Evolutionary conservation across 2,888 invertebrate genomes (phyloP).

Genomic region (Chromoteleia sp.): DNA sequence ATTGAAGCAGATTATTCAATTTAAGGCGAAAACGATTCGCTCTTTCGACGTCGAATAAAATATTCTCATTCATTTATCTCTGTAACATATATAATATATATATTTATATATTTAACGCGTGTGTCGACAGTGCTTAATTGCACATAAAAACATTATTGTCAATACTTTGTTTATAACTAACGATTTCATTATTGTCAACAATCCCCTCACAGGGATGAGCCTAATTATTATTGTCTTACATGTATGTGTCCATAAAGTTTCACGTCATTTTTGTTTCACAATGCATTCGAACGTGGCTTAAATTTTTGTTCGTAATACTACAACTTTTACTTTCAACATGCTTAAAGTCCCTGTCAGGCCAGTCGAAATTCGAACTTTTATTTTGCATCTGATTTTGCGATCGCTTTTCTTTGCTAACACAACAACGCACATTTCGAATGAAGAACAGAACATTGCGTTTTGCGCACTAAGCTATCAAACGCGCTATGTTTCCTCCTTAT

Average conservation of each 20-base stretch:
- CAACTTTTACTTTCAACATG: constrained; percentile 62
- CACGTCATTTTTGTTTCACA: constrained; percentile 6
- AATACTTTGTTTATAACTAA: constrained; percentile 56
- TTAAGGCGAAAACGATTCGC: constrained; percentile 12
- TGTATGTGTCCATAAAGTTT: constrained; percentile 43
- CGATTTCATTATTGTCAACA: constrained; percentile 63
- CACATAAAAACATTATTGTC: constrained; percentile 68
- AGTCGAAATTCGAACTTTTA: constrained; percentile 52
- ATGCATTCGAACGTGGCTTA: constrained; percentile 49
- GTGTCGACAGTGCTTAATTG: constrained; percentile 29
- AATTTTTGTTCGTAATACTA: constrained; percentile 39
- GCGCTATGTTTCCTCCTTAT: too few species aligned
- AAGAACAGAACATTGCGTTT: background rate
- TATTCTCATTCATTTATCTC: constrained; percentile 22
- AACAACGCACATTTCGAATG: constrained; percentile 2
- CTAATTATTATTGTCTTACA: constrained; percentile 66
- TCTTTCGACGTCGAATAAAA: constrained; percentile 27
- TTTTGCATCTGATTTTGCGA: constrained; percentile 12
- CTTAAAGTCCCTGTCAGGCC: constrained; percentile 40
- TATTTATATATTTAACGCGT: constrained; percentile 22
- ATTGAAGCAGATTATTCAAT: too few species aligned
- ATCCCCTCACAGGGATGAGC: constrained; percentile 37
- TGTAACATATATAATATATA: constrained; percentile 57
- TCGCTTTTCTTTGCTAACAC: background rate
- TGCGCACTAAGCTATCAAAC: too few species aligned